phyloP scores from a whole-genome alignment of 2,113 vertebrate genomes.

The Zosterops pallidus region DNA sequence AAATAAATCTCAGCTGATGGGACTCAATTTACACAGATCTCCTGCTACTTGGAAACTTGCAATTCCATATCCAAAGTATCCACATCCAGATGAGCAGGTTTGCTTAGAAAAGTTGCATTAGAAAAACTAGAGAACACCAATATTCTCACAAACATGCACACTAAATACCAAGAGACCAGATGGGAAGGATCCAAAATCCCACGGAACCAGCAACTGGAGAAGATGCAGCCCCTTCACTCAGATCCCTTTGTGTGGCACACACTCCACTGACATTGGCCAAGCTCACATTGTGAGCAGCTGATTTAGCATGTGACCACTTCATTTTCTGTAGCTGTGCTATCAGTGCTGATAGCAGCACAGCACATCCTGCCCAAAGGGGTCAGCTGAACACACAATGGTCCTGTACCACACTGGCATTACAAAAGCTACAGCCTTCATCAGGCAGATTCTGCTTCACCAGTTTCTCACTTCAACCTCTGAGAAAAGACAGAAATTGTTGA shows the following conservation, averaged over 20 bases:
- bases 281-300: not conserved
- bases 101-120: not conserved
- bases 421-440: not conserved
- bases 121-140: not conserved
- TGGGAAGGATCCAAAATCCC: not conserved
- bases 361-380: not conserved
- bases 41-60: not conserved
- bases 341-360: not conserved
- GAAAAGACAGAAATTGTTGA: not conserved
- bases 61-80: not conserved
- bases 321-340: not conserved
- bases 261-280: not conserved
- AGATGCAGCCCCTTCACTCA: not conserved
- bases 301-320: not conserved
- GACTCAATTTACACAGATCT: not conserved
- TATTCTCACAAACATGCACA: not conserved
- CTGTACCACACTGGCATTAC: not conserved
- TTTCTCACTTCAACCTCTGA: not conserved
- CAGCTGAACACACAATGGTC: accelerated
- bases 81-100: not conserved
- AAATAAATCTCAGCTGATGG: not conserved
- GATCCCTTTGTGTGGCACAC: accelerated
- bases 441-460: not conserved
- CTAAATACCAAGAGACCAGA: not conserved
- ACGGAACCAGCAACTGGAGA: not conserved